Evolutionary conservation across 2,113 vertebrate genomes (phyloP).

Genomic region (Pygoscelis antarcticus): DNA sequence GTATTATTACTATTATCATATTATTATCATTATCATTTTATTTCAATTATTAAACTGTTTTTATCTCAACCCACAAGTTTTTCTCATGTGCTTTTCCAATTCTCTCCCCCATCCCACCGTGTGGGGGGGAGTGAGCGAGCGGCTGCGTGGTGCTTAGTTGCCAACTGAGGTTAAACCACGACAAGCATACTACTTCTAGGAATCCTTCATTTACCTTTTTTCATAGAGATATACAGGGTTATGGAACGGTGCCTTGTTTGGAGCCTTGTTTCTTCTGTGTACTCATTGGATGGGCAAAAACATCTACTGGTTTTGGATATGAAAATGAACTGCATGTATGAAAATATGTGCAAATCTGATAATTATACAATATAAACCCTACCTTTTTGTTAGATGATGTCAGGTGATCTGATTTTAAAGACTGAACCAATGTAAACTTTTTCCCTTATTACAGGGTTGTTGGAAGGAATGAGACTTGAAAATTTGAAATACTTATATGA

Average conservation of each 20-base stretch:
- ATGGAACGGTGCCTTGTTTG: neutral
- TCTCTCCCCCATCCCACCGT: too few relatives aligned
- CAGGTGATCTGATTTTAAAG: neutral
- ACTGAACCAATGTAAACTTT: neutral
- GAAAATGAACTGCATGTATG: neutral
- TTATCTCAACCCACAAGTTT: too few relatives aligned
- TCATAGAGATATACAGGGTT: neutral
- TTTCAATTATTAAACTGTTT: too few relatives aligned
- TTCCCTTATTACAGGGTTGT: neutral
- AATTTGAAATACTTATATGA: neutral
- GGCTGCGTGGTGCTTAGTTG: too few relatives aligned
- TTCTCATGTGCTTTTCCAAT: too few relatives aligned
- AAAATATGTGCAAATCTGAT: neutral
- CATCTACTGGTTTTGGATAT: neutral
- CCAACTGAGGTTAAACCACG: too few relatives aligned
- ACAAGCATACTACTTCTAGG: fast-evolving
- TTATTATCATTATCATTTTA: too few relatives aligned
- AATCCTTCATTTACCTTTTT: neutral
- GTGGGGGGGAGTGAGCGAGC: too few relatives aligned
- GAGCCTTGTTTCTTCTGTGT: neutral
- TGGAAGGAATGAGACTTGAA: neutral
- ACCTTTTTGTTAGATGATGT: neutral
- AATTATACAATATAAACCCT: neutral
- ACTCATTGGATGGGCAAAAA: neutral
- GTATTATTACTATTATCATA: too few relatives aligned